Base-by-base conservation (phyloP, 2,888 invertebrate genomes). In the Lordiphosa fenestrarum region DNA sequence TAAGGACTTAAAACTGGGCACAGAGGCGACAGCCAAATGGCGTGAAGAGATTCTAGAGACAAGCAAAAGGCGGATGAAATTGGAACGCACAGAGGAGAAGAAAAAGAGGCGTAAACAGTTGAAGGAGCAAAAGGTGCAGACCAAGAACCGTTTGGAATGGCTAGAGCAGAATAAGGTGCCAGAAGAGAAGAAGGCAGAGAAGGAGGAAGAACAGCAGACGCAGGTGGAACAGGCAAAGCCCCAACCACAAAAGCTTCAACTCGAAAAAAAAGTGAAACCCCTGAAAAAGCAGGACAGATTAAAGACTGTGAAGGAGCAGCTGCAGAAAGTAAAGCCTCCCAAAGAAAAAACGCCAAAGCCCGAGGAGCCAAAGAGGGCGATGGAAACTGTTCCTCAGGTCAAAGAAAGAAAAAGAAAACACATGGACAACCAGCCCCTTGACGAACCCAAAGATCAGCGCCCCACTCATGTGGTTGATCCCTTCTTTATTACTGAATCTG, bases 401-500 rank as follows among this genome's bases (percentile, higher is more conserved):
- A 47, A 23, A 15, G 5, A 42, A 63, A 33, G 12, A 30, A 5
- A 36, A 33, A 10, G 9, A 35, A 52, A 37, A 41, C 1, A 13
- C 19, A 0, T 2, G 3, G 4, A 15, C 1, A 19, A 19, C 4
- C 1, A 4, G 19, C 19, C 19, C 19, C 1, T 2, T 4, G 4
- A 15, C 46, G 2, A 21, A 37, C 38, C 59, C 5, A 67, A 55
- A 46, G 54, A 53, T 12, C 10, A 30, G 10, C 46, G 61, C 12
- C 67, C 75, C 10, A 76, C 72, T 0, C 72, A 74, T 51, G 74
- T 87, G 0, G 60, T 82, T 0, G 89, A 89, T 76, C 84, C 88
- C 0, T 89, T 89, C 60, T 89, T 89, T 50, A 83, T 89, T 10
- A 89, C 89, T 0, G 76, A 83, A 37, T 75, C 81, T 1, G 89